Percentiles rank a stretch among this genome's conserved stretches.
Conservation (phyloP, 2,797 vertebrate genomes). For the Nyctibius grandis region DNA sequence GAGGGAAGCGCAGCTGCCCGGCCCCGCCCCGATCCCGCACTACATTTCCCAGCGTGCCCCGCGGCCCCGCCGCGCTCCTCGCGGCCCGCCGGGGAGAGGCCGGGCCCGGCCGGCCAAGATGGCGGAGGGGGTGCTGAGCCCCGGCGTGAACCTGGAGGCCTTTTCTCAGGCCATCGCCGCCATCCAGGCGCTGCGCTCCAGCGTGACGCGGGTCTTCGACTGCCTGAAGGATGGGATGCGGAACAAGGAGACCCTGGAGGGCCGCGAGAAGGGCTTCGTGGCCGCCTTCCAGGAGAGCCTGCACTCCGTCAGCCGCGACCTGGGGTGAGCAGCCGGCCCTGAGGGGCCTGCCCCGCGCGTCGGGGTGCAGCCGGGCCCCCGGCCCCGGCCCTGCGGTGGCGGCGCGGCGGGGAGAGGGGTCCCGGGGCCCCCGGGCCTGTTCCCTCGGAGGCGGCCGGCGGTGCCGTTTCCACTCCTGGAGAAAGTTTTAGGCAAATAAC, state of each 20-base stretch:
- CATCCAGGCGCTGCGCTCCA: constrained; percentile 94
- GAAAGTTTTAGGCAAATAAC: neutral
- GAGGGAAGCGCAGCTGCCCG: no score
- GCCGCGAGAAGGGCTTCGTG: constrained; percentile 89
- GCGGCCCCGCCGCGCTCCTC: neutral
- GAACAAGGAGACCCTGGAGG: constrained; percentile 90
- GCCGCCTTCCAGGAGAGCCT: constrained; percentile 92
- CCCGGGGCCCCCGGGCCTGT: neutral
- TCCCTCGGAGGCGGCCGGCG: neutral
- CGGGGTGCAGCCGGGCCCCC: neutral
- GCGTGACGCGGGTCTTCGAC: constrained; percentile 93
- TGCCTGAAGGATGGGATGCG: constrained; percentile 95
- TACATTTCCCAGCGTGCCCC: constrained; percentile 14
- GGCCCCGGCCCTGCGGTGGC: neutral
- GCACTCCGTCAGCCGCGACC: constrained; percentile 92
- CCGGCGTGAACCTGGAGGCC: constrained; percentile 93
- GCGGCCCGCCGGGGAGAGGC: neutral
- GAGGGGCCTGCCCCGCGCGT: neutral
- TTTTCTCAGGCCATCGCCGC: constrained; percentile 93
- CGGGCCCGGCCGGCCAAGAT: constrained; percentile 63
- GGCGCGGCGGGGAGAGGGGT: neutral
- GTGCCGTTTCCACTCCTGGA: accelerated
- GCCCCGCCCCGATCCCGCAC: neutral
- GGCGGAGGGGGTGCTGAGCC: constrained; percentile 86
- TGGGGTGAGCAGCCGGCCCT: constrained; percentile 81